Evolutionary conservation across 2,797 vertebrate genomes (phyloP), one percentile per base, ranked within the genome.

Genomic region (Characodon lateralis): DNA sequence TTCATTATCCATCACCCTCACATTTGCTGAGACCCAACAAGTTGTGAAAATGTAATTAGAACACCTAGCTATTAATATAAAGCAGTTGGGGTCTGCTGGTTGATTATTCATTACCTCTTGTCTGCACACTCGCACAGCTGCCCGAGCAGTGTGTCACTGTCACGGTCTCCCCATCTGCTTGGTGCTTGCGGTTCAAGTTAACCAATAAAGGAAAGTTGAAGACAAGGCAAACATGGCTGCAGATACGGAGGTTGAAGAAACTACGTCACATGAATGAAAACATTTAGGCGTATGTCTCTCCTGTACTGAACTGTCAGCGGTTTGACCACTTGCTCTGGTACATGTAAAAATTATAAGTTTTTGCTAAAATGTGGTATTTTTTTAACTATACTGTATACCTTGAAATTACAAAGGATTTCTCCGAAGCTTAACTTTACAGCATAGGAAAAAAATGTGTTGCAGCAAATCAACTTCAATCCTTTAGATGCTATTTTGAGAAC

Each of bases 61-160:
- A 95, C 94, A 95, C 94, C 94, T 95, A 87, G 85, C 92, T 94
- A 95, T 96, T 96, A 95, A 94, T 95, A 94, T 90, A 88, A 94
- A 94, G 84, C 91, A 92, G 92, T 96, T 89, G 91, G 93, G 93
- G 87, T 87, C 91, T 90, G 83, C 85, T 89, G 82, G 89, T 89
- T 95, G 94, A 95, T 95, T 95, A 95, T 95, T 95, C 95, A 95
- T 95, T 94, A 95, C 90, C 90, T 91, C 93, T 93, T 93, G 92
- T 95, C 92, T 88, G 92, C 94, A 94, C 92, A 91, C 89, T 90
- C n/a, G 77, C 94, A 92, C 95, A 96, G 94, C 94, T 96, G 95
- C 92, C 91, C 72, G 81, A 94, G 91, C 94, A 92, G 92, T 91
- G 94, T 94, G 94, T 85, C 51, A 88, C 92, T 93, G 93, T 93